A percentile compares a stretch with the other conserved stretches of the same genome.
Conservation (phyloP, 2,797 vertebrate genomes). For the Mus caroli region DNA sequence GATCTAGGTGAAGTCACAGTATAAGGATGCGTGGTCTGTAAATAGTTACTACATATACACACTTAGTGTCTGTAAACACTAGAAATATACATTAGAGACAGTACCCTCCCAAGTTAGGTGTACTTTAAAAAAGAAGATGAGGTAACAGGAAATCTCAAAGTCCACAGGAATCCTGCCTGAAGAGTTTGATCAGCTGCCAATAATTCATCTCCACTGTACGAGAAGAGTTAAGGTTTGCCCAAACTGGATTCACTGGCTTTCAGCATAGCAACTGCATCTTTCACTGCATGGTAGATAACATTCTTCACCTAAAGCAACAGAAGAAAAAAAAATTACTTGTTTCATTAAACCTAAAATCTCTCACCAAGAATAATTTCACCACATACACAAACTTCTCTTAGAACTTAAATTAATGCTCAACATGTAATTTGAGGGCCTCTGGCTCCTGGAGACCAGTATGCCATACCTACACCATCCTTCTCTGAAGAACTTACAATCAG, state of each 20-base stretch:
- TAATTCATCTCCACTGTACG: slow-evolving; percentile 81
- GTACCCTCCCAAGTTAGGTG: slow-evolving; percentile 87
- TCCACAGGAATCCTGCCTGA: slow-evolving; percentile 89
- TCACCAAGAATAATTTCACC: neutral
- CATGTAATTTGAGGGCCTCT: neutral
- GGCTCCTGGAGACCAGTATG: neutral
- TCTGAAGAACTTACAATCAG: neutral
- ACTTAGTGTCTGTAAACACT: slow-evolving; percentile 90
- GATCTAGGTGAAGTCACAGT: slow-evolving; percentile 86
- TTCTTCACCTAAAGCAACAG: slow-evolving; percentile 89
- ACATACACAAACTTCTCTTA: neutral
- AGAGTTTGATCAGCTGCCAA: slow-evolving; percentile 88
- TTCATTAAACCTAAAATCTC: neutral
- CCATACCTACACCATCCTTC: neutral
- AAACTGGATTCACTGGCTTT: slow-evolving; percentile 89
- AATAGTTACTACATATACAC: slow-evolving; percentile 89
- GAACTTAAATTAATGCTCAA: slow-evolving; percentile 18
- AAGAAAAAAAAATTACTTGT: neutral
- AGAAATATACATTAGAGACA: slow-evolving; percentile 89
- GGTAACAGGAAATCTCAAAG: slow-evolving; percentile 90
- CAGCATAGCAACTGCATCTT: slow-evolving; percentile 90
- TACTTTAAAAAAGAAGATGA: slow-evolving; percentile 88
- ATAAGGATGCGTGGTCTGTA: slow-evolving; percentile 85
- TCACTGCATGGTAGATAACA: slow-evolving; percentile 92
- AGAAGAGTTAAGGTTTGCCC: slow-evolving; percentile 86